phyloP scores from a whole-genome alignment of 2,797 vertebrate species.

The Toxotes lorentzi region DNA sequence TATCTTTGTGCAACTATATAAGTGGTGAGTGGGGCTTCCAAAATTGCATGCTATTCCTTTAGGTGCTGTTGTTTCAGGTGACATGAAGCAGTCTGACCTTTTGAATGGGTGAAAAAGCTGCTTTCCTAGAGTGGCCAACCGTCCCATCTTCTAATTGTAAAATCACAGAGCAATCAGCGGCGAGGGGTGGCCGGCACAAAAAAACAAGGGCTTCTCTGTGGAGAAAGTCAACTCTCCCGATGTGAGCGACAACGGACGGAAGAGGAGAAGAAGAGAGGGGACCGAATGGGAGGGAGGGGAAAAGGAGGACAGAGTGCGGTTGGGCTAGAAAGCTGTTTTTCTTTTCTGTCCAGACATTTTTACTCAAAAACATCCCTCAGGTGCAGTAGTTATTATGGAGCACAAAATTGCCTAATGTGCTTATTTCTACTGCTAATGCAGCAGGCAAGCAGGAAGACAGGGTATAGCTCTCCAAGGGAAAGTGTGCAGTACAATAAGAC shows the following conservation, averaged over 20 bases:
- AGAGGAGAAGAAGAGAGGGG: neutral
- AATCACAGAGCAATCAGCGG: conserved; percentile 76
- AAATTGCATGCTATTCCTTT: conserved; percentile 40
- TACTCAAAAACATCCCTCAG: conserved; percentile 77
- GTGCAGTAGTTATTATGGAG: conserved; percentile 81
- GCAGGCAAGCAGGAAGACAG: conserved; percentile 77
- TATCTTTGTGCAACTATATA: conserved; percentile 8
- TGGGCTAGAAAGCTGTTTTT: conserved; percentile 65
- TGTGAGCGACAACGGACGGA: conserved; percentile 10
- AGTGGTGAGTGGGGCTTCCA: conserved; percentile 1
- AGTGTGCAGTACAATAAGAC: conserved; percentile 78
- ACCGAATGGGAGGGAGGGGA: neutral
- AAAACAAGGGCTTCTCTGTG: conserved; percentile 54
- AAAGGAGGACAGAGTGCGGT: conserved; percentile 14
- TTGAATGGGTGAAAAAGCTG: conserved; percentile 68
- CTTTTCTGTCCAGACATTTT: conserved; percentile 72
- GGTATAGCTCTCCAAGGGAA: conserved; percentile 73
- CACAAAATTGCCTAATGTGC: conserved; percentile 84
- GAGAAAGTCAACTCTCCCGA: conserved; percentile 48
- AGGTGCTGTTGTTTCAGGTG: conserved; percentile 45
- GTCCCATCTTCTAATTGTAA: conserved; percentile 74
- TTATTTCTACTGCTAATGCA: conserved; percentile 82
- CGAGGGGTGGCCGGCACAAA: conserved; percentile 47
- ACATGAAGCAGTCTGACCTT: conserved; percentile 55
- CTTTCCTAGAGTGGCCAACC: conserved; percentile 71